Conservation (phyloP, 1,140 invertebrate species). For the Lepidostoma basale region DNA sequence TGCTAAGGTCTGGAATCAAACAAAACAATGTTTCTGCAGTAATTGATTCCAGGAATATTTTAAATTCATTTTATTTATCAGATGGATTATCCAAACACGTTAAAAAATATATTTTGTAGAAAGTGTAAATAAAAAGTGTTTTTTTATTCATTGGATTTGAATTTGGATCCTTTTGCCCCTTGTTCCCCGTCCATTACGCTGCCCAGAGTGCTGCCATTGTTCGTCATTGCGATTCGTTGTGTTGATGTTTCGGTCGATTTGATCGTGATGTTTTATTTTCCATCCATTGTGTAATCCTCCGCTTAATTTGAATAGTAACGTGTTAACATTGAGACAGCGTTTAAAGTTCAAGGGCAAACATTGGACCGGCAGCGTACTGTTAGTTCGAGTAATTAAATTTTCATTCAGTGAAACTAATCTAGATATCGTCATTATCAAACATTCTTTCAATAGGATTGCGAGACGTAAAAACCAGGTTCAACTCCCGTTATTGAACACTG, state of each 20-base stretch:
- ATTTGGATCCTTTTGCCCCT: not conserved
- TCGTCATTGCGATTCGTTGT: conserved; percentile 11
- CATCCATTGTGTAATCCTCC: conserved; percentile 14
- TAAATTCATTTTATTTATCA: too few species aligned
- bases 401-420: not conserved
- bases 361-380: too few species aligned
- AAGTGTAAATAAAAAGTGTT: too few species aligned
- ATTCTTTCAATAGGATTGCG: too few species aligned
- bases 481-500: too few species aligned
- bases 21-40: too few species aligned
- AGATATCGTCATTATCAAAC: too few species aligned
- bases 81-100: too few species aligned
- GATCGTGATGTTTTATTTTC: conserved; percentile 18
- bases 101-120: too few species aligned
- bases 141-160: not conserved
- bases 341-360: conserved; percentile 23
- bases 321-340: conserved; percentile 2
- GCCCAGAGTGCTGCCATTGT: not conserved
- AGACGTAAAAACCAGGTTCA: too few species aligned
- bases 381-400: not conserved
- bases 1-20: too few species aligned
- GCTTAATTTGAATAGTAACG: conserved; percentile 18
- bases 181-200: not conserved
- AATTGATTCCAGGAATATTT: too few species aligned
- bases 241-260: conserved; percentile 11